phyloP scores from a whole-genome alignment of 2,888 invertebrate species.

The Willowsia nigromaculata region DNA sequence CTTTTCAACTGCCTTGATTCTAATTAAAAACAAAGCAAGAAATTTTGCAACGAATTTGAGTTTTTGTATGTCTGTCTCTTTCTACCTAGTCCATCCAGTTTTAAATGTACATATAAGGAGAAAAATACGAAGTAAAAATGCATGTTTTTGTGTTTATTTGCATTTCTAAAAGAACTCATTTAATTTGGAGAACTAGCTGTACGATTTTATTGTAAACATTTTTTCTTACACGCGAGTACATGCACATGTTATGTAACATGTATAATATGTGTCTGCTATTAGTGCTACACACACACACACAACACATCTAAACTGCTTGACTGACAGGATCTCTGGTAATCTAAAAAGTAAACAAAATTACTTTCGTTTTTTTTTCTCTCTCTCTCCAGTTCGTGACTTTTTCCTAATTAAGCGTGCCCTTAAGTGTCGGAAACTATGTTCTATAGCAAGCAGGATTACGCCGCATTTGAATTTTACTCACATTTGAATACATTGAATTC shows the following conservation, averaged over 20 bases:
- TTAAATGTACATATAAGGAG: background rate
- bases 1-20: conserved; percentile 55
- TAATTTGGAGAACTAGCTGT: background rate
- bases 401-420: conserved; percentile 52
- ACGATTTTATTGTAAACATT: conserved; percentile 1
- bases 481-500: background rate
- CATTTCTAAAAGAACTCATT: conserved; percentile 14
- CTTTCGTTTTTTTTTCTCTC: conserved; percentile 34
- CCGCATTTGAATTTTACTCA: background rate
- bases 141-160: background rate
- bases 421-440: background rate
- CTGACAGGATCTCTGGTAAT: conserved; percentile 51
- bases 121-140: background rate
- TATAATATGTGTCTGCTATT: background rate
- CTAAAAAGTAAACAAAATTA: conserved; percentile 54
- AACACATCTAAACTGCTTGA: conserved; percentile 14
- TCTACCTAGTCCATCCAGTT: background rate
- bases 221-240: background rate
- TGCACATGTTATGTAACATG: background rate
- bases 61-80: background rate
- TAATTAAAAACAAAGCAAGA: conserved; percentile 60
- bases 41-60: conserved; percentile 43
- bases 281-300: background rate
- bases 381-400: conserved; percentile 40
- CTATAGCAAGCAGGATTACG: background rate